These are phyloP conservation scores for Haemorhous mexicanus DNA, from an alignment of 2,113 vertebrate species.

Conservation along the genomic window DNA sequence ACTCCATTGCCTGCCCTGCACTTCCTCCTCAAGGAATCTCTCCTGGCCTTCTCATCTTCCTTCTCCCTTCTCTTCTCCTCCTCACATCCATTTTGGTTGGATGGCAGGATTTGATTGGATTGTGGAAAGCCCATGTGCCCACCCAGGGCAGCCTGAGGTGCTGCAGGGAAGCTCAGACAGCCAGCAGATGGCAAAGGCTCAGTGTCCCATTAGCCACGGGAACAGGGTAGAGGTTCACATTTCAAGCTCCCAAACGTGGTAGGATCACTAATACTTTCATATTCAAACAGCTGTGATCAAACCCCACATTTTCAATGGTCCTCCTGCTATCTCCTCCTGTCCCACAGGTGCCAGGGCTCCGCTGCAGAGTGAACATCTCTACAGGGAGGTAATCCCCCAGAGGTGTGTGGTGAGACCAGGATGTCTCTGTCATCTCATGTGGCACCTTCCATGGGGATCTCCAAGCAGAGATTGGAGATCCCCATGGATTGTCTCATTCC, in stretches of 20 bases:
- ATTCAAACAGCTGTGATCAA: neutral
- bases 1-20: neutral
- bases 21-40: neutral
- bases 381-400: neutral
- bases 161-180: neutral
- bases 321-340: neutral
- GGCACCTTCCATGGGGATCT: accelerated
- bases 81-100: accelerated
- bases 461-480: too few relatives aligned
- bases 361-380: neutral
- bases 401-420: neutral
- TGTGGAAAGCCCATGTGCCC: neutral
- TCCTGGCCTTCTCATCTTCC: neutral
- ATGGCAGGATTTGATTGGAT: neutral
- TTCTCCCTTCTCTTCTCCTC: neutral
- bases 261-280: neutral
- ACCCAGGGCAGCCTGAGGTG: neutral
- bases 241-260: neutral
- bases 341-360: accelerated
- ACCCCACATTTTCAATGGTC: accelerated
- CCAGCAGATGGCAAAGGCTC: neutral
- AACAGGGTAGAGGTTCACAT: neutral
- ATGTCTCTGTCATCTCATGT: neutral
- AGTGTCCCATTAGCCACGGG: accelerated
- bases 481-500: neutral